These are phyloP conservation scores for Pocillopora meandrina DNA, from an alignment of 92 coral and sea anemone species.

Conservation along the genomic window DNA sequence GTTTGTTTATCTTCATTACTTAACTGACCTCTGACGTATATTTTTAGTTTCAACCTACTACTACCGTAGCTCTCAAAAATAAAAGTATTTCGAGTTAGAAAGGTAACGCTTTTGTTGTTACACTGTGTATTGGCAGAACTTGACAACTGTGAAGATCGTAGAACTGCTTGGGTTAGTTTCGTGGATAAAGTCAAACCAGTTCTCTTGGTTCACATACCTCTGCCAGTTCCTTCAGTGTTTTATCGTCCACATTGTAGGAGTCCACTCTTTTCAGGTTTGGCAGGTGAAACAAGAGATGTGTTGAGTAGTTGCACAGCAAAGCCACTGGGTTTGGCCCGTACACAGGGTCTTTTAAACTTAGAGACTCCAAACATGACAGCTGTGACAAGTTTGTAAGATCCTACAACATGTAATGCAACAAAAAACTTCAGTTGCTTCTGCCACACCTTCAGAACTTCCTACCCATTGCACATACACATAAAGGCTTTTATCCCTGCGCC, in stretches of 20 bases:
- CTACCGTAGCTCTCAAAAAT: too few species aligned
- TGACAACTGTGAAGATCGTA: too few species aligned
- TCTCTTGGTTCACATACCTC: constrained; percentile 58
- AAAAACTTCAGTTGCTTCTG: background rate
- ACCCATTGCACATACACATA: background rate
- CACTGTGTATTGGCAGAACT: too few species aligned
- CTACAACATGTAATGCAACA: constrained; percentile 32
- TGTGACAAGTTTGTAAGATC: constrained; percentile 83
- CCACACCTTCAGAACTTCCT: background rate
- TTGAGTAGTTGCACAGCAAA: constrained; percentile 89
- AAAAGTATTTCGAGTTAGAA: too few species aligned
- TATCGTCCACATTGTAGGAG: constrained; percentile 83
- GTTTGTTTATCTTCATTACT: too few species aligned
- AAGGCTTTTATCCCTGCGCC: too few species aligned
- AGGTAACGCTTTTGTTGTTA: too few species aligned
- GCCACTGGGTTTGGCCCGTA: constrained; percentile 95
- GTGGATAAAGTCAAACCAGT: background rate
- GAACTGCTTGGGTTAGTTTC: too few species aligned
- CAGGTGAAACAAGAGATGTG: constrained; percentile 85
- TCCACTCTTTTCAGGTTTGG: constrained; percentile 86
- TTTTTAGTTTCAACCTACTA: too few species aligned
- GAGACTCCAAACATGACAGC: constrained; percentile 67
- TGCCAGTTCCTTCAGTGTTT: constrained; percentile 82
- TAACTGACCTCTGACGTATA: too few species aligned
- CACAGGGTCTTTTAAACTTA: constrained; percentile 88